Base-by-base conservation (phyloP, 2,797 vertebrate genomes). In the Diplodus puntazzo region DNA sequence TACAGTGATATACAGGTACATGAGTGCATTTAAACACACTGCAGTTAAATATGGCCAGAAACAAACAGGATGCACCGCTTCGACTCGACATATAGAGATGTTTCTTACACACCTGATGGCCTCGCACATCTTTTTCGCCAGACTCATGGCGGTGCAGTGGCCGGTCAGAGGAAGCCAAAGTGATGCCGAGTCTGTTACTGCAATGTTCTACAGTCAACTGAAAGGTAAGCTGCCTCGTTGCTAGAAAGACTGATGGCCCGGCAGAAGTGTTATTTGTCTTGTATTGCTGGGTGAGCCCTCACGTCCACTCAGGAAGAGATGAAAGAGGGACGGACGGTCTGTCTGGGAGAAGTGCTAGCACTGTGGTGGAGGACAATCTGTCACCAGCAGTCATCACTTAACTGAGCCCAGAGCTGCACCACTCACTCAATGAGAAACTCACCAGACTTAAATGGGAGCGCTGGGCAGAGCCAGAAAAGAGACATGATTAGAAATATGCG, bases 381-480 rank as follows among this genome's bases (percentile, higher is more conserved):
- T 95, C 93, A 93, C 79, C 78, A 62, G 85, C 88, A 91, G 89
- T 93, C 93, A 94, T 93, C 93, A 93, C 90, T 93, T 94, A 91
- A 87, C 91, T 23, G 75, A 85, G 81, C 84, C 81, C 84, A 76
- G 88, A 87, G 86, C 86, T 69, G 75, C 87, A 79, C 82, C 91
- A 91, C 92, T 92, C 91, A 90, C 87, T 91, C 89, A 75, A 83
- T 88, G 89, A 93, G 85, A 88, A 84, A 49, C 85, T 79, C 81
- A 77, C 80, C 80, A 76, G 73, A 87, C 87, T 84, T 60, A 85
- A 92, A 92, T 87, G 89, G 90, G 87, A 89, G 75, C 54, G 59
- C 76, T 77, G 88, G 87, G 87, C 81, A 75, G 81, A 81, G 83
- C 76, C 82, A 79, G 59, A 55, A 39, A 73, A 82, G 50, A 80